Evolutionary conservation across 2,113 vertebrate genomes (phyloP).

Genomic region (Megalops atlanticus): DNA sequence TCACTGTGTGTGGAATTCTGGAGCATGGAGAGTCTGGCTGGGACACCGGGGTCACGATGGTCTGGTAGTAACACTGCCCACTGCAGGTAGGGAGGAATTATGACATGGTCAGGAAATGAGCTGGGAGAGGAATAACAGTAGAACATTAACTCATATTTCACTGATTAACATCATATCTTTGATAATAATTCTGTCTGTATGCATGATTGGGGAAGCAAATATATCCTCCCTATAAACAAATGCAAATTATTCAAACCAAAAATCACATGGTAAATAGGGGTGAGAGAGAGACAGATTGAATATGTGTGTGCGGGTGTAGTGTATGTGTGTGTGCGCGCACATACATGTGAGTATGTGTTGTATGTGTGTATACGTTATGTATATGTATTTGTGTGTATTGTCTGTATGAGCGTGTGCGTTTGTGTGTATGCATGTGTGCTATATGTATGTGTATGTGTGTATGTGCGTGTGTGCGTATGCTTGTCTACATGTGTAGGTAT

Average conservation of each 20-base stretch:
- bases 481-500: not conserved
- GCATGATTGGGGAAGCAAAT: no score
- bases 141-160: not conserved
- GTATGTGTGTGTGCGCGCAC: not conserved
- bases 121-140: not conserved
- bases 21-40: conserved; percentile 83
- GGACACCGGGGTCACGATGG: conserved; percentile 85
- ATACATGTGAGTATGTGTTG: not conserved
- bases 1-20: conserved; percentile 94
- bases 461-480: not conserved
- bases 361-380: not conserved
- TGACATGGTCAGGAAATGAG: not conserved
- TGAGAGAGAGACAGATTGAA: no score
- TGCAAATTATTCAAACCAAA: no score
- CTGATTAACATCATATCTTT: not conserved
- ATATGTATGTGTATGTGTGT: not conserved
- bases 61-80: conserved; percentile 94
- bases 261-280: no score
- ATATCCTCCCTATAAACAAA: no score
- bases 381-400: not conserved
- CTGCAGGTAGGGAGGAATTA: conserved; percentile 56
- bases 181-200: no score
- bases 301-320: no score
- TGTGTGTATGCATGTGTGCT: not conserved
- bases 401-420: not conserved